Base-by-base conservation (phyloP, 2,113 vertebrate genomes). In the Felis chaus region DNA sequence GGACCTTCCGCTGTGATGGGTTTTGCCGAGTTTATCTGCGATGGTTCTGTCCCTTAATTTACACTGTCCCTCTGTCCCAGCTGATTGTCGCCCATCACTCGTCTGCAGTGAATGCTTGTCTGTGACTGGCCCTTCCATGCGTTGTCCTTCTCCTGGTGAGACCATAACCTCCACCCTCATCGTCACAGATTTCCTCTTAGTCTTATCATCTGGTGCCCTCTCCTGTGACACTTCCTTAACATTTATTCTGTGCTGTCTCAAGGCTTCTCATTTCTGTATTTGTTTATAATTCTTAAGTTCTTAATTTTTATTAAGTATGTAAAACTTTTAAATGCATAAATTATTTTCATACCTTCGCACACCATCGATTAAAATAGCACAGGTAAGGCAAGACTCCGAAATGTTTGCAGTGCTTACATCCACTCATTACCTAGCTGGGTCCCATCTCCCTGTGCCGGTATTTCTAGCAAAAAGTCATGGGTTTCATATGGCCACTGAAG, bases 41-140 rank as follows among this genome's bases (percentile, higher is more conserved):
- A 1, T 13, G 45, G 19, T 4, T 33, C 31, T 29, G 2, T 15
- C 14, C 57, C 1, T 27, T 65, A 4, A 53, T 66, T 7, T 55
- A 39, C 1, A 9, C 31, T 33, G 55, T 21, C 55, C 55, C 16
- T 23, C 7, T 2, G 1, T 48, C 18, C 0, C 18, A 18, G 50
- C 39, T 36, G 36, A 50, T 33, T 6, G 2, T 21, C 41, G 21
- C 53, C 27, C 25, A 4, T 69, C 69, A 50, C 0, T 4, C 27
- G 48, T 53, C 45, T 25, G 45, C 53, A 27, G 7, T 3, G 55
- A 45, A 21, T 29, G 9, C 27, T 33, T 21, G 36, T 31, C 3
- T 14, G 18, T 83, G 2, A 12, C 31, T 8, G 3, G 69, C 10
- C 23, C 36, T 45, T 55, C 39, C 31, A 25, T 11, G 0, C 1